phyloP scores from a whole-genome alignment of 2,888 invertebrate species.

The Harmothoe impar region DNA sequence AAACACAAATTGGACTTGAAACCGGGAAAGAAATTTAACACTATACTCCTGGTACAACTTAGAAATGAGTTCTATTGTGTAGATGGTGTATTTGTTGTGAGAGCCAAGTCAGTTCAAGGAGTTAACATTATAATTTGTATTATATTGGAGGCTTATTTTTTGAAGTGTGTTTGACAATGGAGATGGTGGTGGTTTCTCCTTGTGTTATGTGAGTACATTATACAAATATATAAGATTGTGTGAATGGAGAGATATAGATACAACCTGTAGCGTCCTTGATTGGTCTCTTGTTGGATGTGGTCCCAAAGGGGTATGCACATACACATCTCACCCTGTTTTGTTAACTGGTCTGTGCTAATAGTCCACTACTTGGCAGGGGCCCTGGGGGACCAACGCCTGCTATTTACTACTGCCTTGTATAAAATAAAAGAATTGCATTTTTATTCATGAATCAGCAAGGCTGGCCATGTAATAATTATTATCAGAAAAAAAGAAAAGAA shows the following conservation, averaged over 20 bases:
- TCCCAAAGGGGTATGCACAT: too few relatives aligned
- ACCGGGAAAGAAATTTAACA: slow-evolving; percentile 30
- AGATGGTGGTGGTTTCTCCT: background rate
- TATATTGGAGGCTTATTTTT: slow-evolving; percentile 20
- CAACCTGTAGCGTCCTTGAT: too few relatives aligned
- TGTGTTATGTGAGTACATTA: slow-evolving; percentile 18
- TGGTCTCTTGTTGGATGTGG: too few relatives aligned
- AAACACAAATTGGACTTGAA: slow-evolving; percentile 39
- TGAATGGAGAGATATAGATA: background rate
- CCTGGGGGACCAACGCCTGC: slow-evolving; percentile 12
- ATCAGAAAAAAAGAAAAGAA: background rate
- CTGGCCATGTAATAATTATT: background rate
- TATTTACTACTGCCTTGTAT: slow-evolving; percentile 39
- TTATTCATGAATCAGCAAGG: background rate
- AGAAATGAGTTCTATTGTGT: slow-evolving; percentile 41
- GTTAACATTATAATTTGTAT: slow-evolving; percentile 20
- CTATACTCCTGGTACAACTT: background rate
- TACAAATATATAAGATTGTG: slow-evolving; percentile 11
- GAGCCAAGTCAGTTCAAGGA: slow-evolving; percentile 38
- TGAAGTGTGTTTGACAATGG: background rate
- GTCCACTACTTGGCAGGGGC: background rate
- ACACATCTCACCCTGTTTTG: too few relatives aligned
- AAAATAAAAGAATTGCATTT: slow-evolving; percentile 43
- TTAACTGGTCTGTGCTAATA: too few relatives aligned
- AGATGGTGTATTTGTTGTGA: slow-evolving; percentile 29